Conservation (phyloP, 2,113 vertebrate species). For the Acrocephalus arundinaceus region DNA sequence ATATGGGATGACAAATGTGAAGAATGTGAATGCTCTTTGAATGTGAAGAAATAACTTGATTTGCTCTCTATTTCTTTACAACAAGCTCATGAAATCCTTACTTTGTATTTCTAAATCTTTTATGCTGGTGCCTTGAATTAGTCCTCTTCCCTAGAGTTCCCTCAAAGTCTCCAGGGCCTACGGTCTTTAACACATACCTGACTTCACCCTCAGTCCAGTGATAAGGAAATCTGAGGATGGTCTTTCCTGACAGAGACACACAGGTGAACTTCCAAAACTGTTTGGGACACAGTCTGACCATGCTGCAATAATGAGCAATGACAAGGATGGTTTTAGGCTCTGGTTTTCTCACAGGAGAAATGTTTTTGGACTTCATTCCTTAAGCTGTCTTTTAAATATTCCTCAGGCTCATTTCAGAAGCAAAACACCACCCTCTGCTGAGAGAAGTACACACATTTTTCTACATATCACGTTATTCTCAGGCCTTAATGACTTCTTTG, state of each 20-base stretch:
- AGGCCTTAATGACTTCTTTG: background rate
- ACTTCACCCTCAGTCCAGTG: background rate
- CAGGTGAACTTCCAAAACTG: background rate
- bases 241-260: background rate
- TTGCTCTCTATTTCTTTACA: background rate
- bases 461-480: fast-evolving
- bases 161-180: background rate
- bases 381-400: background rate
- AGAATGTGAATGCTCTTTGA: background rate
- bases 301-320: fast-evolving
- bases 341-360: background rate
- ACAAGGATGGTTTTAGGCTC: background rate
- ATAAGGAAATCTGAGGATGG: background rate
- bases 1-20: background rate
- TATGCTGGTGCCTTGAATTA: background rate
- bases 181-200: background rate
- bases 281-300: background rate
- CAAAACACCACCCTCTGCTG: background rate
- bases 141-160: background rate
- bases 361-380: background rate
- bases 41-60: background rate
- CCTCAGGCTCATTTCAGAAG: background rate
- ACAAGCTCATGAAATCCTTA: background rate
- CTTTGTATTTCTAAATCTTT: background rate
- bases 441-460: background rate